Evolutionary conservation across 2,888 invertebrate species (phyloP), one percentile per base, ranked within the genome.

Genomic region (Scaptodrosophila latifasciaeformis): DNA sequence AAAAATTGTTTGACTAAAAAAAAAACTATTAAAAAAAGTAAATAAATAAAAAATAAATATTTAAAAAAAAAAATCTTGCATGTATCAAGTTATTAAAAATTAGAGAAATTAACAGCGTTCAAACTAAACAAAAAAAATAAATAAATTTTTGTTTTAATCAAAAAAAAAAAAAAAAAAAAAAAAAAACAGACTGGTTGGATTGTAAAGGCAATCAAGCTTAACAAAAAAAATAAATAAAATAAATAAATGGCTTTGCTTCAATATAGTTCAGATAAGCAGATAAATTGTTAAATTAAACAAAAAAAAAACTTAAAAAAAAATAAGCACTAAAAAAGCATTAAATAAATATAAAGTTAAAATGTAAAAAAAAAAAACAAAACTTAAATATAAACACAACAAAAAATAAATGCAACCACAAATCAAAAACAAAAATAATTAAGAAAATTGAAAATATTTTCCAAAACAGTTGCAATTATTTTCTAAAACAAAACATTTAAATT

Each of bases 191-290:
- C n/a, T n/a, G n/a, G n/a, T n/a, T n/a, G n/a, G n/a, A n/a, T n/a
- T n/a, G n/a, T n/a, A n/a, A n/a, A n/a, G n/a, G n/a, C n/a, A n/a
- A n/a, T n/a, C n/a, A n/a, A n/a, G n/a, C n/a, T n/a, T n/a, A n/a
- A 37, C 12, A 27, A 29, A 52, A 34, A 47, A 35, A 35, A 47
- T 17, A 18, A 46, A 19, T 10, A 53, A 43, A 34, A 27, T 18
- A 37, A 44, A 19, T 19, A 29, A 37, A 52, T 54, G 53, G 68
- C 24, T 59, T 56, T 12, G 61, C 54, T 60, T n/a, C n/a, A n/a
- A n/a, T n/a, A n/a, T 52, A 56, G 57, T 65, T 64, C 56, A 51
- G 51, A 48, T 49, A 45, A 54, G 27, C n/a, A 9, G 21, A 12
- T 46, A 18, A 24, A 37, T 13, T 24, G 37, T 27, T 29, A 39